Conservation (phyloP, 2,888 invertebrate species). For the Ceratothoa steindachneri region DNA sequence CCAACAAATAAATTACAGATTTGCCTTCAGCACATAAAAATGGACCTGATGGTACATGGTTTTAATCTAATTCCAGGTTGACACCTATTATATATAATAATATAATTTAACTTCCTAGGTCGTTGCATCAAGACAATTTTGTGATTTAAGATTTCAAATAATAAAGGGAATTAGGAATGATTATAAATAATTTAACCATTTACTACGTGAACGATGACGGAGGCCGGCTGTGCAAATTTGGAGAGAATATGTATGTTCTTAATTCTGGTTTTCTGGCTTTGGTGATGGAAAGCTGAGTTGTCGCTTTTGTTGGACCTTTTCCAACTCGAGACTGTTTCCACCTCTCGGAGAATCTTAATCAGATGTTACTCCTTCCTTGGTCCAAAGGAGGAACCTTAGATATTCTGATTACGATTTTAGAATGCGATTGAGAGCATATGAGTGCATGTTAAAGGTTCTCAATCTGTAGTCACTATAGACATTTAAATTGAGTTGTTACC, state of each 20-base stretch:
- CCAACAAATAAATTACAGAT: no score
- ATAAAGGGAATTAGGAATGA: not conserved
- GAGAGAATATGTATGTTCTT: not conserved
- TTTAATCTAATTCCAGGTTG: no score
- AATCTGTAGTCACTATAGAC: no score
- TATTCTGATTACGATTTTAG: not conserved
- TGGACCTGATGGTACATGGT: no score
- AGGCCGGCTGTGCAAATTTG: conserved; percentile 1
- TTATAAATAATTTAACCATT: not conserved
- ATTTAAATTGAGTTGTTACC: no score
- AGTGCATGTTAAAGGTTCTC: no score
- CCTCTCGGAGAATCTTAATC: not conserved
- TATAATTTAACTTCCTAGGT: no score
- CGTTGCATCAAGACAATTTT: no score
- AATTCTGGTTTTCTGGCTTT: not conserved
- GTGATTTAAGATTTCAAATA: no score
- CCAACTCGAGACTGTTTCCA: not conserved
- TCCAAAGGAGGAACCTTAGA: not conserved
- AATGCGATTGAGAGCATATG: no score
- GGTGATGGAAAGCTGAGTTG: not conserved
- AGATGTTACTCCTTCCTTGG: not conserved
- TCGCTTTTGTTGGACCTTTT: not conserved
- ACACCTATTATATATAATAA: no score
- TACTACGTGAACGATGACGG: not conserved
- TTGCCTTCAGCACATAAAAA: no score